These are phyloP conservation scores for Galerucella pusilla DNA, from an alignment of 2,888 invertebrate species.

Conservation along the genomic window DNA sequence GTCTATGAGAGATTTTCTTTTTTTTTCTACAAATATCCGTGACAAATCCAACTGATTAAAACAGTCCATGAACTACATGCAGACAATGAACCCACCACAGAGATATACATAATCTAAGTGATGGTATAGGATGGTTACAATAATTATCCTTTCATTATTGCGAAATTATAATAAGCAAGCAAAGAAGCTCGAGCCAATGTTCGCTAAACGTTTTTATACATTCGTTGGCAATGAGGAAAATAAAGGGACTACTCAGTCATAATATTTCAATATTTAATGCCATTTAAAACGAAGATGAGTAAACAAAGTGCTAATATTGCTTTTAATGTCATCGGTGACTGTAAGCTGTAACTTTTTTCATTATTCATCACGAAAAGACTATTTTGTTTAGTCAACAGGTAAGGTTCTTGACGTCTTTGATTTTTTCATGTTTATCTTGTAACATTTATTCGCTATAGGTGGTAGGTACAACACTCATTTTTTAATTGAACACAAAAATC, in stretches of 20 bases:
- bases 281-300: slow-evolving; percentile 19
- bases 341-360: slow-evolving; percentile 33
- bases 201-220: slow-evolving; percentile 12
- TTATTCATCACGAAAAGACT: slow-evolving; percentile 31
- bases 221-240: slow-evolving; percentile 16
- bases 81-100: slow-evolving; percentile 9
- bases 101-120: slow-evolving; percentile 11
- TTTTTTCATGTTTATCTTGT: slow-evolving; percentile 21
- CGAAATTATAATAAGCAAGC: slow-evolving; percentile 21
- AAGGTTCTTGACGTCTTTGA: slow-evolving; percentile 32
- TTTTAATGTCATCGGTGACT: slow-evolving; percentile 39
- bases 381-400: slow-evolving; percentile 31
- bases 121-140: slow-evolving; percentile 17
- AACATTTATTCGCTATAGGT: slow-evolving; percentile 30
- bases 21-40: neutral
- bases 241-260: slow-evolving; percentile 17
- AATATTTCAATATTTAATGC: slow-evolving; percentile 19
- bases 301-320: slow-evolving; percentile 22
- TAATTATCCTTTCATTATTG: slow-evolving; percentile 22
- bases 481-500: slow-evolving; percentile 26
- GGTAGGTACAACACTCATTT: slow-evolving; percentile 28
- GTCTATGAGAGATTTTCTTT: no score
- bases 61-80: neutral
- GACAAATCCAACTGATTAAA: slow-evolving; percentile 3
- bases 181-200: slow-evolving; percentile 13